Evolutionary conservation across 2,113 vertebrate species (phyloP), one percentile per base, ranked within the genome.

Genomic region (Gymnocephalus cernua): DNA sequence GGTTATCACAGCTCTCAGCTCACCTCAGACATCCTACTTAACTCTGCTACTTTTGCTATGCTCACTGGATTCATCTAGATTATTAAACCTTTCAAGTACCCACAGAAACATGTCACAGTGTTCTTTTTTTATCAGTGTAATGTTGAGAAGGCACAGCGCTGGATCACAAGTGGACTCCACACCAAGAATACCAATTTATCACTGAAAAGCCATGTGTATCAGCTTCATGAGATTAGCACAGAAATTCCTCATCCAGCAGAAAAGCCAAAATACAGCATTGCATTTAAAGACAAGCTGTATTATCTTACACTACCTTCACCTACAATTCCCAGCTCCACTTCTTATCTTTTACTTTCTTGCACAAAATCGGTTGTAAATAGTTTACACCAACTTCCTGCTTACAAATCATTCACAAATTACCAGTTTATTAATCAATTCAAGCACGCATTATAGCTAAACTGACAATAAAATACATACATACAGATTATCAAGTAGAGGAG

Each of bases 1-100:
- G 78, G 79, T 74, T 74, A 81, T 80, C 86, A 41, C 50, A 56
- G 66, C 54, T 48, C 56, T 56, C 32, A 1, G 50, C 57, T 73
- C 59, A 25, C 54, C 73, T 48, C 38, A 21, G 12, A 66, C 35
- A 67, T 51, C 50, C 56, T 25, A 2, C 59, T 23, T 63, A 56
- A 50, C 51, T n/a, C 10, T 32, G 23, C 53, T n/a, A 18, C 47
- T 9, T 68, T 21, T 32, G 27, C 16, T 27, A 59, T 50, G 16
- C 77, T 82, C 66, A 63, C 51, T 67, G 50, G 66, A 67, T 65
- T 51, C 16, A 4, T 69, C 48, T 23, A 44, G 0, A 18, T 41
- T 32, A 56, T 29, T 3, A 44, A 58, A 29, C 23, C 32, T 51
- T 51, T 1, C 4, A 13, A 4, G 13, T 23, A 9, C 11, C 16